Evolutionary conservation across 2,797 vertebrate species (phyloP).

Genomic region (Oophaga sylvatica): DNA sequence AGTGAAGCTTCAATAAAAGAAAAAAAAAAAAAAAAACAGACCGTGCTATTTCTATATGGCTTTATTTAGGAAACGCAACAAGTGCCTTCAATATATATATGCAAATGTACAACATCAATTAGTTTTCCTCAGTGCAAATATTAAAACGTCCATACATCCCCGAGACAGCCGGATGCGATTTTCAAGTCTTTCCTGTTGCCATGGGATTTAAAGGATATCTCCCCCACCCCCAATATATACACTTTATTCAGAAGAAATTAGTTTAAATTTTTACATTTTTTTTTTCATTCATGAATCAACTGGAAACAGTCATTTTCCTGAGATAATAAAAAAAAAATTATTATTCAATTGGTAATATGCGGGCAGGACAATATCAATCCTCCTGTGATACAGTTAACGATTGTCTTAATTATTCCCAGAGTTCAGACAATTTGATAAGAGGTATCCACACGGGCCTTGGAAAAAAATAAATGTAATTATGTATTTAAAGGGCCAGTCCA

Average conservation of each 20-base stretch:
- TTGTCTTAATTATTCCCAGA: slow-evolving; percentile 41
- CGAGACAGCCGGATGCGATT: slow-evolving; percentile 8
- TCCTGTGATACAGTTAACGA: slow-evolving; percentile 22
- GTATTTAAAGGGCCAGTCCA: slow-evolving; percentile 12
- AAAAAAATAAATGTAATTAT: not conserved
- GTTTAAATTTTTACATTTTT: not conserved
- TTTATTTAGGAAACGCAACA: slow-evolving; percentile 56
- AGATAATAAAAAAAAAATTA: slow-evolving; percentile 25
- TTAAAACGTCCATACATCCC: slow-evolving; percentile 17
- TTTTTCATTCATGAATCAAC: slow-evolving; percentile 8
- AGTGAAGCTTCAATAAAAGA: not conserved
- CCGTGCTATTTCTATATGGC: slow-evolving; percentile 40
- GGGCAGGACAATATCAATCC: slow-evolving; percentile 5
- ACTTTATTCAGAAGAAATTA: not conserved
- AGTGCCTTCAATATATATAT: slow-evolving; percentile 11
- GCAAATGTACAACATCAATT: slow-evolving; percentile 31
- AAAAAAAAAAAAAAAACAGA: not conserved
- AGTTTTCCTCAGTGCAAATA: slow-evolving; percentile 48
- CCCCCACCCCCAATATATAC: not conserved
- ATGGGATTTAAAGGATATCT: slow-evolving; percentile 13
- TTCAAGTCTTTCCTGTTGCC: slow-evolving; percentile 16
- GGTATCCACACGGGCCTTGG: not conserved
- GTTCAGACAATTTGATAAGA: slow-evolving; percentile 9
- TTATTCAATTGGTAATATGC: slow-evolving; percentile 12
- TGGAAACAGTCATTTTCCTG: slow-evolving; percentile 41